Evolutionary conservation across 2,797 vertebrate species (phyloP), one percentile per base, ranked within the genome.

Genomic region (Catostomus latipinnis): DNA sequence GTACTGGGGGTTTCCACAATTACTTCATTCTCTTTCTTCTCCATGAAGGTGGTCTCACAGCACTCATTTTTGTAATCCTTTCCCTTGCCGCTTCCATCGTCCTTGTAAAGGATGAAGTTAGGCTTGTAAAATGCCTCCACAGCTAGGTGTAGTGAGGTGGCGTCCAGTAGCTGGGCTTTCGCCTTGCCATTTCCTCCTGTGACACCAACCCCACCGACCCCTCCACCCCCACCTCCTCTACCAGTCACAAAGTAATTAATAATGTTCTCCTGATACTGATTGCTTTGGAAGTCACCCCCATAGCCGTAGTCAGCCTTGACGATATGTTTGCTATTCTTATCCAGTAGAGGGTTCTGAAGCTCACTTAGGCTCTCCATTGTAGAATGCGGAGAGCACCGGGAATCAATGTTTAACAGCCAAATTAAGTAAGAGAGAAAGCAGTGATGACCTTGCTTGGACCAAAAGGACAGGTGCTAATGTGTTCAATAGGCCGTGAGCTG

Each of bases 21-120:
- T 0, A 82, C 79, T 8, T 90, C 91, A 73, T 91, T 86, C 4
- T 94, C 95, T 83, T 95, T 95, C 89, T 91, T 95, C 90, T 98
- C 97, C 0, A 90, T 96, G 91, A 98, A 98, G 81, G 97, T 97
- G 77, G 97, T 98, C 93, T 98, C 97, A 0, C 96, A 98, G 86
- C 94, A 97, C 83, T 96, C 96, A 0, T 79, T 92, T 92, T 95
- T 96, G 92, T 94, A 95, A 88, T 97, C 96, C 92, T 96, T 97
- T 81, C 91, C 93, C 84, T 95, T 96, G 87, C 94, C 86, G 34
- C 82, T 89, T 11, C 89, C 86, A n/a, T 96, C 95, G 89, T 97
- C 97, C 87, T 95, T 97, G 89, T 96, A 96, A 0, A 97, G 89
- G 88, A 97, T 97, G 89, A 96, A 96, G 91, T 94, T 97, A 66